These are phyloP conservation scores for Spea hammondii DNA, from an alignment of 2,797 vertebrate species.

Conservation along the genomic window DNA sequence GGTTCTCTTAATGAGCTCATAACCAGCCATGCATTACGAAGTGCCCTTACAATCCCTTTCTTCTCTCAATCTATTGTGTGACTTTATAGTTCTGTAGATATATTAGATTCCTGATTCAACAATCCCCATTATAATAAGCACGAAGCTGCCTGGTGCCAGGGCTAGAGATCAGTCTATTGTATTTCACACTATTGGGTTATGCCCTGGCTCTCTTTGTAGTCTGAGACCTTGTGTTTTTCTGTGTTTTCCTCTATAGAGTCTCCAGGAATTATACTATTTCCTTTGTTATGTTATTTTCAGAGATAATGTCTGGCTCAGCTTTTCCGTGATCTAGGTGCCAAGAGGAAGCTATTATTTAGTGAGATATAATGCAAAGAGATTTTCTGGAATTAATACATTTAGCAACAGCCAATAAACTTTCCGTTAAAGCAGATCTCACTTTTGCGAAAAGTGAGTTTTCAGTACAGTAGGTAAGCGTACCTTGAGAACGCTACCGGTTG, in stretches of 20 bases:
- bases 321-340: neutral
- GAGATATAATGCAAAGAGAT: neutral
- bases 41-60: neutral
- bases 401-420: neutral
- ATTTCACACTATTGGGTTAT: neutral
- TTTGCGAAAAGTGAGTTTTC: too few relatives aligned
- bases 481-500: too few relatives aligned
- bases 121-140: neutral
- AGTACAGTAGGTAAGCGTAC: too few relatives aligned
- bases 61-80: neutral
- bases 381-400: neutral
- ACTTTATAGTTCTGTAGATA: neutral
- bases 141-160: slow-evolving; percentile 13
- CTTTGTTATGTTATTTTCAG: slow-evolving; percentile 9
- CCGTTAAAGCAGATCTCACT: too few relatives aligned
- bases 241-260: neutral
- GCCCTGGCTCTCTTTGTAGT: neutral
- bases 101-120: slow-evolving; percentile 21
- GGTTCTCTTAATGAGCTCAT: slow-evolving; percentile 2
- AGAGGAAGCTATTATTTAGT: slow-evolving; percentile 6
- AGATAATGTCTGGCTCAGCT: neutral
- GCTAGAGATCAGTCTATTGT: neutral
- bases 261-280: neutral
- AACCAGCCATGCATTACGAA: neutral
- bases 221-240: neutral